Evolutionary conservation across 1,140 invertebrate genomes (phyloP).

Genomic region (Bilobella aurantiaca): DNA sequence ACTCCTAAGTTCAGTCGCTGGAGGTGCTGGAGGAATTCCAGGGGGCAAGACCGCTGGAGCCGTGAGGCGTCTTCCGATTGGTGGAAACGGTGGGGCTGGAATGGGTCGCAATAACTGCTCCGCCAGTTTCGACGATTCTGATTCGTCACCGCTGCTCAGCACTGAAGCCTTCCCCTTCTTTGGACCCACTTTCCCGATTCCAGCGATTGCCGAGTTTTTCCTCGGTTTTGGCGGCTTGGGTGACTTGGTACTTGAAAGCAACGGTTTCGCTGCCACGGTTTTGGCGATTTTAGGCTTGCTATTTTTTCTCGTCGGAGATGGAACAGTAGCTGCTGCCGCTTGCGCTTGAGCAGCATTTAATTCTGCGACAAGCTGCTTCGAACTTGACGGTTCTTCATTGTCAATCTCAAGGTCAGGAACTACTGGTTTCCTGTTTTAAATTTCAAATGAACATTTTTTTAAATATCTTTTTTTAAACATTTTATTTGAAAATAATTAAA

Average conservation of each 20-base stretch:
- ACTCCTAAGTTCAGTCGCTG: neutral
- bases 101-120: neutral
- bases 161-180: neutral
- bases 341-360: constrained; percentile 36
- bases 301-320: constrained; percentile 4
- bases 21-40: neutral
- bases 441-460: too few species aligned
- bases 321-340: constrained; percentile 21
- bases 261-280: neutral
- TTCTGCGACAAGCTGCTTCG: constrained; percentile 43
- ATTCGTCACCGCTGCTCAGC: neutral
- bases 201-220: too few species aligned
- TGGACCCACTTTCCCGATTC: neutral
- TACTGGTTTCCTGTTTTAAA: constrained; percentile 11
- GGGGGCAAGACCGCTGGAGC: neutral
- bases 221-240: too few species aligned
- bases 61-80: neutral
- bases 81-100: constrained; percentile 15
- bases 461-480: too few species aligned
- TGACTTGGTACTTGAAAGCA: too few species aligned
- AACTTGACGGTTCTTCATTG: constrained; percentile 43
- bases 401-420: constrained; percentile 33
- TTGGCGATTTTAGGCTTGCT: constrained; percentile 3
- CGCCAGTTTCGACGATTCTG: neutral
- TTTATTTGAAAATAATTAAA: constrained; percentile 2